These are phyloP conservation scores for Drosophila acutilabella DNA, from an alignment of 2,888 invertebrate species.

Conservation along the genomic window DNA sequence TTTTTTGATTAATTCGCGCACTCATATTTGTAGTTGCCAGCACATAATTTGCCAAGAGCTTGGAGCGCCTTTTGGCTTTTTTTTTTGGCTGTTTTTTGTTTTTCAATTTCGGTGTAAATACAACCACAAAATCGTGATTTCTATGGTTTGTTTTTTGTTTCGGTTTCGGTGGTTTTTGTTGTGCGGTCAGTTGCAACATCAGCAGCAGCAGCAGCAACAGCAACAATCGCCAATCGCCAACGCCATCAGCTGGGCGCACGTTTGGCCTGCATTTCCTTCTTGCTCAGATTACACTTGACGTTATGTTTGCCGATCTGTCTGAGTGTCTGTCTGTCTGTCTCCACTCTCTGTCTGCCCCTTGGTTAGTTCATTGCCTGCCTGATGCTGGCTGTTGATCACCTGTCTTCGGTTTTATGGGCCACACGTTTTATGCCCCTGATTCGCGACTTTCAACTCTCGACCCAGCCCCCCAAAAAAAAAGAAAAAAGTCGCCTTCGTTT, in stretches of 20 bases:
- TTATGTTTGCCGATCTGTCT: constrained; percentile 36
- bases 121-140: constrained; percentile 75
- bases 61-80: constrained; percentile 60
- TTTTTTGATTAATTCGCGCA: constrained; percentile 78
- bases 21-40: constrained; percentile 80
- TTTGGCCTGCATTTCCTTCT: constrained; percentile 80
- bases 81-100: constrained; percentile 34
- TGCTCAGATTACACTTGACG: constrained; percentile 81
- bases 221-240: constrained; percentile 68
- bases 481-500: constrained; percentile 23
- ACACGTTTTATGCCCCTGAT: constrained; percentile 76
- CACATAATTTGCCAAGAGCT: constrained; percentile 80
- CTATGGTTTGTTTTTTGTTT: constrained; percentile 68
- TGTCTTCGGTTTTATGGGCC: constrained; percentile 76
- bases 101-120: constrained; percentile 53
- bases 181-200: constrained; percentile 74
- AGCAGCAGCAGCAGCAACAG: constrained; percentile 8
- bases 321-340: not conserved
- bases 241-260: constrained; percentile 78
- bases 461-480: constrained; percentile 49
- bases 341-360: constrained; percentile 3
- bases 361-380: constrained; percentile 24
- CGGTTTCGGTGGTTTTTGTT: constrained; percentile 32
- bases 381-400: constrained; percentile 66
- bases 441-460: constrained; percentile 58